Evolutionary conservation across 2,113 vertebrate genomes (phyloP).

Genomic region (Catharus minimus): DNA sequence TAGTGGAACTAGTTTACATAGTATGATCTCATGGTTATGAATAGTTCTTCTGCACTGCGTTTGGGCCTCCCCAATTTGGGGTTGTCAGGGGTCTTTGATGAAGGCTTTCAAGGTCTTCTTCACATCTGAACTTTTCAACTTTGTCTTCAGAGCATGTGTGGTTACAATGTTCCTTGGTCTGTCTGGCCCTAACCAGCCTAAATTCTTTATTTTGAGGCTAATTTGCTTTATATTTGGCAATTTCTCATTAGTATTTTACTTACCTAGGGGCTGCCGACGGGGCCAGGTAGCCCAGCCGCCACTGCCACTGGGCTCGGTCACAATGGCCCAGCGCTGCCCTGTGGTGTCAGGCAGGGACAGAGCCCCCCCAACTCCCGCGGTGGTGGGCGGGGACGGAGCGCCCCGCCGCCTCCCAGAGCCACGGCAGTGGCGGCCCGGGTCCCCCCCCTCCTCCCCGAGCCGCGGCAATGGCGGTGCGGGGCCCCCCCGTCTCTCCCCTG

Average conservation of each 20-base stretch:
- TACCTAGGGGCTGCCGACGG: no score
- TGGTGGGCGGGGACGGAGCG: no score
- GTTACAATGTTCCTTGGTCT: neutral
- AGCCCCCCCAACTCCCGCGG: no score
- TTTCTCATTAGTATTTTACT: neutral
- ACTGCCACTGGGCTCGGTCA: no score
- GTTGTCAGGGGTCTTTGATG: neutral
- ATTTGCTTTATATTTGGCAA: neutral
- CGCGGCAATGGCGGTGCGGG: no score
- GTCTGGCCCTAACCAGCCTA: rapidly evolving
- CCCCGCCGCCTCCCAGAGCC: no score
- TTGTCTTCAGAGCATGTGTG: rapidly evolving
- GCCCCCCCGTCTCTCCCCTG: no score
- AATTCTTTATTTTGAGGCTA: neutral
- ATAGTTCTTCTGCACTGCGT: neutral
- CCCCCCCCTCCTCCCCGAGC: no score
- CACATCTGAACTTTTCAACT: neutral
- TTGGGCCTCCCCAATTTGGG: rapidly evolving
- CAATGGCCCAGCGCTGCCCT: no score
- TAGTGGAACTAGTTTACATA: neutral
- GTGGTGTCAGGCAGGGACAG: no score
- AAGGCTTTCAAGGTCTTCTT: neutral
- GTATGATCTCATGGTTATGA: neutral
- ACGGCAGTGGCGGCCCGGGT: no score
- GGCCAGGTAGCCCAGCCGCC: no score